Base-by-base conservation (phyloP, 1,140 invertebrate genomes). In the Araneus ventricosus region DNA sequence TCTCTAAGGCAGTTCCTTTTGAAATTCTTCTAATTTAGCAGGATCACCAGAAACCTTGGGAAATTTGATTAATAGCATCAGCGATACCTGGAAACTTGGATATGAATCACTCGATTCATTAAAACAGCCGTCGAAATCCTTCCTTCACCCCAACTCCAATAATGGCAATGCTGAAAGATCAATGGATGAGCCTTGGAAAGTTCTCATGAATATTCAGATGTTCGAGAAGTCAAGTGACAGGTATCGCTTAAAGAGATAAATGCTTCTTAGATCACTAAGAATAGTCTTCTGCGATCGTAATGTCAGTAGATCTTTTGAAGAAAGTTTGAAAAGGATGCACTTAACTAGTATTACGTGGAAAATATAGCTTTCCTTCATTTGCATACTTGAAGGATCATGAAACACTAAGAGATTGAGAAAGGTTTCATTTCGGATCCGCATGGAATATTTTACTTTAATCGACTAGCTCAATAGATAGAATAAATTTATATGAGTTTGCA, bases 41-140 rank as follows among this genome's bases (percentile, higher is more conserved):
- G 4, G n/a, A 52, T 41, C 39, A 82, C n/a, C 14, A 24, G 34
- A 17, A 37, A 14, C 14, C 14, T 75, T 6, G 30, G 7, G 24
- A 45, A 45, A 24, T 27, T 82, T 86, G 84, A 86, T 86, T 86
- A 86, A 86, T 86, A 20, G 57, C 45, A 34, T 37, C n/a, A 22
- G 27, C 30, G 52, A 57, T n/a, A 85, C 39, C 52, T 85, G 52
- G 84, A 61, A 86, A 86, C 52, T 59, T 22, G 52, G 84, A 61
- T 86, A 86, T 86, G 84, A 86, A 86, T 86, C 84, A 86, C 30
- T 86, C 5, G 84, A 86, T 86, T 86, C 84, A 61, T 86, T 86
- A 63, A 34, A 61, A 57, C 52, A 86, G 30, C n/a, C 52, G 27
- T 37, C 45, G 52, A 34, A 63, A 86, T 61, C 84, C 84, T 57